Evolutionary conservation across 1,140 invertebrate genomes (phyloP).

Genomic region (Penaeus chinensis): DNA sequence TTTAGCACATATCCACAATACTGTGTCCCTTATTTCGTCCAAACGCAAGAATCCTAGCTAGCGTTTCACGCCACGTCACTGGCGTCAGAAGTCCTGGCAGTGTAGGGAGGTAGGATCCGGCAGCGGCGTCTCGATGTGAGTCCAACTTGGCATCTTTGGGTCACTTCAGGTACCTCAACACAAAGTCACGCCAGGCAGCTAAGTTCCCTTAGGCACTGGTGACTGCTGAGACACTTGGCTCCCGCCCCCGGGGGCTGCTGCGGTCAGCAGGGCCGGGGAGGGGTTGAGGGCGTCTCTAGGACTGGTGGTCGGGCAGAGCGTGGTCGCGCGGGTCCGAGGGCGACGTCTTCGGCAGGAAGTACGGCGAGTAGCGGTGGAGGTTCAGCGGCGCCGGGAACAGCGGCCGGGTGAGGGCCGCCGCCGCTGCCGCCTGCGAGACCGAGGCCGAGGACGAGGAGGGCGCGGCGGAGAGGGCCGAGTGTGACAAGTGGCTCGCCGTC

Average conservation of each 20-base stretch:
- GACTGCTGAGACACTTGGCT: constrained; percentile 12
- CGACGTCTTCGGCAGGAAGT: constrained; percentile 62
- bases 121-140: constrained; percentile 17
- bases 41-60: no score
- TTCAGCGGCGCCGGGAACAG: constrained; percentile 61
- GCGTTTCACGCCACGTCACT: no score
- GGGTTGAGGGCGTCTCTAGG: constrained; percentile 41
- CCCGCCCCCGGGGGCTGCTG: not conserved
- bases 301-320: constrained; percentile 56
- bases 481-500: constrained; percentile 75
- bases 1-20: no score
- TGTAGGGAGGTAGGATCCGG: not conserved
- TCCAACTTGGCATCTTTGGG: constrained; percentile 7
- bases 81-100: not conserved
- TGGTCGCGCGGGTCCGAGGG: constrained; percentile 58
- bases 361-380: constrained; percentile 63
- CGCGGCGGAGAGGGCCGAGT: constrained; percentile 70
- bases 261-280: not conserved
- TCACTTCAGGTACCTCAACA: not conserved
- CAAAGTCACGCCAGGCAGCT: constrained; percentile 26
- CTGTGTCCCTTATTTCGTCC: no score
- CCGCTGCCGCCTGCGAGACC: constrained; percentile 40
- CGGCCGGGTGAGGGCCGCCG: constrained; percentile 58
- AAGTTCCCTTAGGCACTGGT: constrained; percentile 35
- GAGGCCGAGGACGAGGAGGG: constrained; percentile 63